Base-by-base conservation (phyloP, 2,888 invertebrate genomes). In the Tanytarsus gracilentus region DNA sequence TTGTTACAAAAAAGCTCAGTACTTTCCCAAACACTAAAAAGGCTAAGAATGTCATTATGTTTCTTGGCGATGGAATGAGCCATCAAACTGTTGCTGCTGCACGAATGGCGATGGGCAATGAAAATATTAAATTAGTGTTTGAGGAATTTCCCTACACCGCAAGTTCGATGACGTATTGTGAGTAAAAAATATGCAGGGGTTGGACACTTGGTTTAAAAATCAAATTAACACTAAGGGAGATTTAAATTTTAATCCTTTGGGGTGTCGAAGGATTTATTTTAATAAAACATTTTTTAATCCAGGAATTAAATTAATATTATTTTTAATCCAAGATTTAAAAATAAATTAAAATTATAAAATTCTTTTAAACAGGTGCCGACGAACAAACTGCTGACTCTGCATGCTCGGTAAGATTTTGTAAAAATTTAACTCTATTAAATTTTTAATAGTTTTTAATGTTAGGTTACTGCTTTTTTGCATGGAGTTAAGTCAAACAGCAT, bases 401-500 rank as follows among this genome's bases (percentile, higher is more conserved):
- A 0, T 84, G 83, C 63, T 81, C 85, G 0, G 83, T 85, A n/a
- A n/a, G n/a, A n/a, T n/a, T n/a, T n/a, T n/a, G n/a, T n/a, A n/a
- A n/a, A n/a, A n/a, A n/a, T n/a, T n/a, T n/a, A n/a, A n/a, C n/a
- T n/a, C n/a, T n/a, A n/a, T n/a, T n/a, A n/a, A n/a, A n/a, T n/a
- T n/a, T n/a, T n/a, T n/a, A n/a, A n/a, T n/a, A n/a, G n/a, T n/a
- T n/a, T n/a, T n/a, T n/a, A n/a, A n/a, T 85, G 83, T 63, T 81
- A 85, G 0, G 83, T 84, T 1, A 86, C 86, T 0, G 83, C 86
- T 0, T 84, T 83, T 67, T 72, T 86, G n/a, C 76, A 78, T 0
- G 87, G 87, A 0, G 80, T 85, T 23, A 87, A 87, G 72, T 81
- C 80, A 4, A 88, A 88, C 69, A 78, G 80, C 64, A 85, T 83